These are phyloP conservation scores for Dysidea cf. avara DNA, from an alignment of 37 sponge, comb jelly and placozoan genomes.

Conservation along the genomic window DNA sequence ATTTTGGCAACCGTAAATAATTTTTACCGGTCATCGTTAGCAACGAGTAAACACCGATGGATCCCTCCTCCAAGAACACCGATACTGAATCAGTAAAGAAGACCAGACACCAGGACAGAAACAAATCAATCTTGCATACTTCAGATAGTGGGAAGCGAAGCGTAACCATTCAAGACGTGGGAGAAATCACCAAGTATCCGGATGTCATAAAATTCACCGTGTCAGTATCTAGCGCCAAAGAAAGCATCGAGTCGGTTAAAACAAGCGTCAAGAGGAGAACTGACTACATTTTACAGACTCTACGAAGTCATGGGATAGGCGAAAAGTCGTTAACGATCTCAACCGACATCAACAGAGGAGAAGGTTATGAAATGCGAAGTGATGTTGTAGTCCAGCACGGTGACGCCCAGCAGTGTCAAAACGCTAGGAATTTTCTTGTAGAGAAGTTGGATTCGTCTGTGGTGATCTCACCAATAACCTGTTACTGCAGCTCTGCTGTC, in stretches of 20 bases:
- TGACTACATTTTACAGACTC: constrained; percentile 61
- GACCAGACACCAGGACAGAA: no score
- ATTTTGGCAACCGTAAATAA: no score
- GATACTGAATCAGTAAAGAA: no score
- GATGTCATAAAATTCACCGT: constrained; percentile 33
- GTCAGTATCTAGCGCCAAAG: constrained; percentile 45
- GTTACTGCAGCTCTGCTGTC: constrained; percentile 15
- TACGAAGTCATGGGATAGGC: constrained; percentile 53
- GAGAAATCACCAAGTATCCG: constrained; percentile 35
- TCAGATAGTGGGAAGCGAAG: no score
- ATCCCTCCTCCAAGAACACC: no score
- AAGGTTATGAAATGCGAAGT: constrained; percentile 21
- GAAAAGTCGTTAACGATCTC: constrained; percentile 15
- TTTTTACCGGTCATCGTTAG: no score
- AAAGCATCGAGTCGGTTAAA: constrained; percentile 50
- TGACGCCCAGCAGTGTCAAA: constrained; percentile 23
- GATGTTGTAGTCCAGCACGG: constrained; percentile 29
- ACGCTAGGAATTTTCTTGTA: constrained; percentile 46
- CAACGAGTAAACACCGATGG: no score
- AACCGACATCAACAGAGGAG: constrained; percentile 24
- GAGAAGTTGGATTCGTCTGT: constrained; percentile 67
- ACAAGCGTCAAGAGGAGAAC: constrained; percentile 61
- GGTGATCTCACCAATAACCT: constrained; percentile 20
- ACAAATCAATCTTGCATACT: no score
- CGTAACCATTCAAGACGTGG: constrained; percentile 44